Conservation (phyloP, 2,113 vertebrate genomes). For the Actenoides hombroni region DNA sequence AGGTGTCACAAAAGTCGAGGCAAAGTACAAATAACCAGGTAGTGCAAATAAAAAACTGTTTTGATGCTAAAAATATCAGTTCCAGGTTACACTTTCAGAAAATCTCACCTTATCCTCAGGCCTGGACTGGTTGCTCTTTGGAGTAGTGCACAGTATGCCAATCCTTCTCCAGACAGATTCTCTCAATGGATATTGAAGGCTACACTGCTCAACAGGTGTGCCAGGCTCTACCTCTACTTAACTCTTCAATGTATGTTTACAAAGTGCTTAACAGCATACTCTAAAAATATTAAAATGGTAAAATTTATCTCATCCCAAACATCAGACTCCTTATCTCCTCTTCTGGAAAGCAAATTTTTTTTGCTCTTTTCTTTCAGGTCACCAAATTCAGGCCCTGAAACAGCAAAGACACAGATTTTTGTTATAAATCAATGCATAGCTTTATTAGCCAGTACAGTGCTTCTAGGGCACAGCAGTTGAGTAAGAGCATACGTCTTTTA, state of each 20-base stretch:
- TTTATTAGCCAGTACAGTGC: background rate
- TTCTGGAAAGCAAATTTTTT: background rate
- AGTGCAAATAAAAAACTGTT: background rate
- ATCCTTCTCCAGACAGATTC: background rate
- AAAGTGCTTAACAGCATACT: background rate
- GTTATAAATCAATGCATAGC: background rate
- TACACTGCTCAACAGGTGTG: background rate
- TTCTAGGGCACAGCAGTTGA: background rate
- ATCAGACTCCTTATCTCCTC: background rate
- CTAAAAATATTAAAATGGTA: background rate
- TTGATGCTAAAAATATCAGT: background rate
- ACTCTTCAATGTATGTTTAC: background rate
- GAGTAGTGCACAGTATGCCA: accelerated
- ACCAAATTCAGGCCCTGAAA: background rate
- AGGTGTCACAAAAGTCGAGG: background rate
- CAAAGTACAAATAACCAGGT: background rate
- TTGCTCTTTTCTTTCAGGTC: background rate
- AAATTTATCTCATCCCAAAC: background rate
- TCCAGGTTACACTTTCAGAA: background rate
- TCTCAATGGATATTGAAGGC: background rate
- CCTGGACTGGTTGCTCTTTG: background rate
- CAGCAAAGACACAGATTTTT: background rate
- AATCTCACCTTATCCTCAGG: background rate
- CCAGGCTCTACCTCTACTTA: background rate
- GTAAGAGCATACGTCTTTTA: background rate